Conservation (phyloP, 1,140 invertebrate species). For the Calliphora vicina region DNA sequence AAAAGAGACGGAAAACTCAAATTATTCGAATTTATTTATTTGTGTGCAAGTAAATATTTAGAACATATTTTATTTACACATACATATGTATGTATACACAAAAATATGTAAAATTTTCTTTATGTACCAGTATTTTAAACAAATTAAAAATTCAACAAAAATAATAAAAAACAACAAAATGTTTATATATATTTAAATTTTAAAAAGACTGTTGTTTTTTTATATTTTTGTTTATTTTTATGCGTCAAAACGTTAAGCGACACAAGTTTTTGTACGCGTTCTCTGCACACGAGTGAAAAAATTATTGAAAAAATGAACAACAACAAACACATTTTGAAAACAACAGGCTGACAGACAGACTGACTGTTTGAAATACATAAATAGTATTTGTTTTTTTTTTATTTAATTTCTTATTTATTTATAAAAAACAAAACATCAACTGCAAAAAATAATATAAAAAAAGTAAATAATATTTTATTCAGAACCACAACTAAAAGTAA, state of each 20-base stretch:
- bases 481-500: no score
- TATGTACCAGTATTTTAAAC: no score
- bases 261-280: not conserved
- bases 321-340: not conserved
- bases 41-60: not conserved
- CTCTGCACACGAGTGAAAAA: not conserved
- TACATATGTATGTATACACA: not conserved
- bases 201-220: not conserved
- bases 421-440: not conserved
- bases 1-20: no score
- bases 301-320: not conserved
- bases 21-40: no score
- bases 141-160: no score
- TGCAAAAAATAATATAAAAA: not conserved
- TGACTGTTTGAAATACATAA: not conserved
- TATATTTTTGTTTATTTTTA: not conserved
- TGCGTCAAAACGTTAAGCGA: not conserved
- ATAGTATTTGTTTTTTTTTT: not conserved
- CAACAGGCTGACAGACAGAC: not conserved
- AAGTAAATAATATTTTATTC: no score
- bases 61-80: not conserved
- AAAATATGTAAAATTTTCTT: no score
- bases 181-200: not conserved
- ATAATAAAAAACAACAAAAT: not conserved
- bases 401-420: not conserved